A percentile compares a stretch with the other conserved stretches of the same genome.
These are phyloP conservation scores for Engraulis encrasicolus DNA, from an alignment of 2,113 vertebrate genomes.

Conservation along the genomic window DNA sequence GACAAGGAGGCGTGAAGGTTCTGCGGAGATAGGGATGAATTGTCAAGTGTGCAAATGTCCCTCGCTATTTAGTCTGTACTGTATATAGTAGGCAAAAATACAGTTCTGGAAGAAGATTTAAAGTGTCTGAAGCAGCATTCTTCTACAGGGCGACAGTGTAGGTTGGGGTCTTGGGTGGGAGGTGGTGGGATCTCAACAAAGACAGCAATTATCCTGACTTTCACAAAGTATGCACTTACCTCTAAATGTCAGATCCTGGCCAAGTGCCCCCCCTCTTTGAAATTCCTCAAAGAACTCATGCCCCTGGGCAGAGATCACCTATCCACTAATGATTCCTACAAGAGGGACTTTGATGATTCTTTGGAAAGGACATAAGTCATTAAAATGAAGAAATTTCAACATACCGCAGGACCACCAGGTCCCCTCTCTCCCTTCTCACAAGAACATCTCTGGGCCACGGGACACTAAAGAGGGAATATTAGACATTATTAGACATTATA, in stretches of 20 bases:
- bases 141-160: constrained; percentile 9
- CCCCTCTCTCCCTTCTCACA: constrained; percentile 90
- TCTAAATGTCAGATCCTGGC: constrained; percentile 28
- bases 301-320: constrained; percentile 8
- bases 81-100: background rate
- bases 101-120: constrained; percentile 18
- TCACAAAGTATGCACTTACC: constrained; percentile 41
- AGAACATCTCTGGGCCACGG: constrained; percentile 75
- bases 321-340: background rate
- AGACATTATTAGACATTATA: constrained; percentile 9
- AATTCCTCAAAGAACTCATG: constrained; percentile 1
- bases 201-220: constrained; percentile 55
- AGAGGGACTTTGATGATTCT: background rate
- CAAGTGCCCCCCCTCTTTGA: constrained; percentile 29
- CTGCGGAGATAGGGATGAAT: background rate
- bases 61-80: background rate
- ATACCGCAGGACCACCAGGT: constrained; percentile 81
- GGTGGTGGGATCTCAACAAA: constrained; percentile 31
- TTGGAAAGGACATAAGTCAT: background rate
- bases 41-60: background rate
- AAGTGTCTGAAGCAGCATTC: constrained; percentile 6
- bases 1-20: constrained; percentile 28
- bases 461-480: constrained; percentile 83
- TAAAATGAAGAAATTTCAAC: constrained; percentile 59
- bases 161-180: background rate